These are phyloP conservation scores for Himalopsyche japonica DNA, from an alignment of 2,888 invertebrate genomes.

Conservation along the genomic window DNA sequence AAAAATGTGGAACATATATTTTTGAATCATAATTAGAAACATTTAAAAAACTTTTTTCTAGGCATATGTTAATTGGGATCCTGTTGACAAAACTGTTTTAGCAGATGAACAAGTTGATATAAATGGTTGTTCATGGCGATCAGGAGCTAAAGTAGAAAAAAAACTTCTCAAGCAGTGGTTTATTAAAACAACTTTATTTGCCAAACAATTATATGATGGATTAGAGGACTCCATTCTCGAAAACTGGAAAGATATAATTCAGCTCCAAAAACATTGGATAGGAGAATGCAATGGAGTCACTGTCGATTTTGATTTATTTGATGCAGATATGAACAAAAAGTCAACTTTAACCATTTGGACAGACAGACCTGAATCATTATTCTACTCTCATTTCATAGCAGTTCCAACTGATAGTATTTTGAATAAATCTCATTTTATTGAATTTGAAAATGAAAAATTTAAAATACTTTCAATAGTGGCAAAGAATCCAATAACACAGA, in stretches of 20 bases:
- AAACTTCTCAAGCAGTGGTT: slow-evolving; percentile 93
- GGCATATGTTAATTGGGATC: slow-evolving; percentile 98
- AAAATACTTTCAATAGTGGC: slow-evolving; percentile 54
- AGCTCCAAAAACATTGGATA: slow-evolving; percentile 88
- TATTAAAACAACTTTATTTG: slow-evolving; percentile 83
- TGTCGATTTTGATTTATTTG: slow-evolving; percentile 65
- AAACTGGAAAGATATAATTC: slow-evolving; percentile 84
- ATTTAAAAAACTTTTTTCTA: slow-evolving; percentile 45
- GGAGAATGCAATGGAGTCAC: slow-evolving; percentile 81
- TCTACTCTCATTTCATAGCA: slow-evolving; percentile 71
- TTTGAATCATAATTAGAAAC: no score
- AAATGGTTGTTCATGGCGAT: slow-evolving; percentile 91
- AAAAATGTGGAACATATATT: background rate
- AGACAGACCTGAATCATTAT: slow-evolving; percentile 70
- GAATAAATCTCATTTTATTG: slow-evolving; percentile 48
- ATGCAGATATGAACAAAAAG: slow-evolving; percentile 44
- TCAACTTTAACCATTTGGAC: slow-evolving; percentile 68
- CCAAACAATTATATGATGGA: slow-evolving; percentile 72
- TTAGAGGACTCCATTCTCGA: slow-evolving; percentile 68
- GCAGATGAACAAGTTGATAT: slow-evolving; percentile 98
- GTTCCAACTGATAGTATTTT: slow-evolving; percentile 63
- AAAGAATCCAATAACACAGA: slow-evolving; percentile 72
- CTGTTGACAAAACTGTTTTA: slow-evolving; percentile 93
- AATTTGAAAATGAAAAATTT: slow-evolving; percentile 42
- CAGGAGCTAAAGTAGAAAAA: slow-evolving; percentile 92